Evolutionary conservation across 2,113 vertebrate genomes (phyloP).

Genomic region (Mastomys coucha): DNA sequence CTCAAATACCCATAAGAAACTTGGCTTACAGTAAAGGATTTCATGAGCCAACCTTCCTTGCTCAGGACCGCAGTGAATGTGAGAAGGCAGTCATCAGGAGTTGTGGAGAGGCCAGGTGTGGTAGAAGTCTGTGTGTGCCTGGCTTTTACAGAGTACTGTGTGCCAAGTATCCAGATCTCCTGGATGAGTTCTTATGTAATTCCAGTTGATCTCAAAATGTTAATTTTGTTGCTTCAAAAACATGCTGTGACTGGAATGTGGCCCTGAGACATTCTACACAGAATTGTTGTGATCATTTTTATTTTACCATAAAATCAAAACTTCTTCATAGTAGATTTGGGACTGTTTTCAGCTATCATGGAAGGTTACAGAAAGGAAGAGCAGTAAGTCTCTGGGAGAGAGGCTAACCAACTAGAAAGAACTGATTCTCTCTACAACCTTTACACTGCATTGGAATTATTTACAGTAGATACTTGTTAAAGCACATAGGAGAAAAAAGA

Average conservation of each 20-base stretch:
- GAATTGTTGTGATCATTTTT: neutral
- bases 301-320: neutral
- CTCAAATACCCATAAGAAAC: neutral
- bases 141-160: neutral
- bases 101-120: neutral
- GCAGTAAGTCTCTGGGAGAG: neutral
- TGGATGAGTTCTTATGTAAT: neutral
- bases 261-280: neutral
- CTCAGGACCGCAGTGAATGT: neutral
- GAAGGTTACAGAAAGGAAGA: neutral
- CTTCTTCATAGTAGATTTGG: neutral
- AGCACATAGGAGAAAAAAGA: neutral
- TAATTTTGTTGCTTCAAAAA: neutral
- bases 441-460: neutral
- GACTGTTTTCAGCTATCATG: neutral
- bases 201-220: neutral
- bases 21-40: neutral
- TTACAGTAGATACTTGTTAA: neutral
- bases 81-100: neutral
- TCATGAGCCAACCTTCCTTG: too few relatives aligned
- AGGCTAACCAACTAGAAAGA: neutral
- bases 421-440: neutral
- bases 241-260: neutral
- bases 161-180: neutral
- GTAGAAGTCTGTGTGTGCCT: neutral